Evolutionary conservation across 2,797 vertebrate species (phyloP).

Genomic region (Clarias pachynema): DNA sequence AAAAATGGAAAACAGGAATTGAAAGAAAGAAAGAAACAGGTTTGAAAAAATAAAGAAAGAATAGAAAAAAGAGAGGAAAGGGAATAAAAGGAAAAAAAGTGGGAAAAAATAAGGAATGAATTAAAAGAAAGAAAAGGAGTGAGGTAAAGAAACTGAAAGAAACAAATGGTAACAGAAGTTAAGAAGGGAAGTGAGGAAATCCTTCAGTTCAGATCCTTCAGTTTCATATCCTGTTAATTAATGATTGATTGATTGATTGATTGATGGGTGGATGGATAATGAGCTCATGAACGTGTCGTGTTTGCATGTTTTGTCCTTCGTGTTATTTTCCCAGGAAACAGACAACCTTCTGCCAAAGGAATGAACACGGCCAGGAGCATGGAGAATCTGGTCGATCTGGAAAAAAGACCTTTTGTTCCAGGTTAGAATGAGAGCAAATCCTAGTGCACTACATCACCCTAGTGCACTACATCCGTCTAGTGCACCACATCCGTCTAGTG

Average conservation of each 20-base stretch:
- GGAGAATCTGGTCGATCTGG: slow-evolving; percentile 52
- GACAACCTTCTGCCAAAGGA: slow-evolving; percentile 13
- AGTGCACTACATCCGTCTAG: not conserved
- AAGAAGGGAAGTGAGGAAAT: not conserved
- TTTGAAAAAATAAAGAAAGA: not conserved
- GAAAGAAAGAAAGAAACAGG: not conserved
- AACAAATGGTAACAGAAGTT: not conserved
- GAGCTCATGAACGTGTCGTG: not conserved
- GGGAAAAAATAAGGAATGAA: too few relatives aligned
- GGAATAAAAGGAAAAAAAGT: not conserved
- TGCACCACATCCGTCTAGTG: not conserved
- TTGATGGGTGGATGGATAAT: not conserved
- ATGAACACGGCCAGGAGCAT: slow-evolving; percentile 10
- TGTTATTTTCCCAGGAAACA: slow-evolving; percentile 26
- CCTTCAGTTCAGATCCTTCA: too few relatives aligned
- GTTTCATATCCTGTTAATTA: not conserved
- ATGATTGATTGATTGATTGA: not conserved
- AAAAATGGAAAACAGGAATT: not conserved
- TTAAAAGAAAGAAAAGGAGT: not conserved
- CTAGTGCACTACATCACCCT: not conserved
- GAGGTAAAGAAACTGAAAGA: not conserved
- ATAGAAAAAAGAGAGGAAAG: not conserved
- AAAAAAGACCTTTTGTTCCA: not conserved
- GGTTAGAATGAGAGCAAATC: not conserved
- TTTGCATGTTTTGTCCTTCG: not conserved